Percentiles rank a stretch among this genome's conserved stretches.
Conservation (phyloP, 2,888 invertebrate species). For the Phortica magna region DNA sequence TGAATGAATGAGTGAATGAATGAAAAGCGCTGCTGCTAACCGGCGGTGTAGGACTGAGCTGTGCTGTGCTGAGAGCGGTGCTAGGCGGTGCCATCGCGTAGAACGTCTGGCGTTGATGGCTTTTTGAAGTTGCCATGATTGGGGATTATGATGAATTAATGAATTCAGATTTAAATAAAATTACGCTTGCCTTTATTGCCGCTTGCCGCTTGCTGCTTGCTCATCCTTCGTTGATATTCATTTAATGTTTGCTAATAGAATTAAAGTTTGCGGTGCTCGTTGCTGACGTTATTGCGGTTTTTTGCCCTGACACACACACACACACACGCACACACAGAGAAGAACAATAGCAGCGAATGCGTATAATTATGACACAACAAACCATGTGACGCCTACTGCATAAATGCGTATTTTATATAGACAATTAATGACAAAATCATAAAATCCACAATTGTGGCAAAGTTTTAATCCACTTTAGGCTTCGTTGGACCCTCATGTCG, state of each 20-base stretch:
- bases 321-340: not conserved
- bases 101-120: conserved; percentile 70
- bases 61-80: no score
- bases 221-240: conserved; percentile 44
- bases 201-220: conserved; percentile 54
- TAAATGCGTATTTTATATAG: conserved; percentile 34
- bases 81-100: conserved; percentile 39
- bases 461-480: conserved; percentile 28
- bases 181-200: conserved; percentile 54
- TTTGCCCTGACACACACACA: not conserved
- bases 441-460: conserved; percentile 42
- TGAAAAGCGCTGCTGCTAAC: not conserved
- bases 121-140: conserved; percentile 73
- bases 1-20: conserved; percentile 64
- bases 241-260: conserved; percentile 74
- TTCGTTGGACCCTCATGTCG: not conserved
- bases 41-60: no score
- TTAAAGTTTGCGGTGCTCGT: conserved; percentile 66
- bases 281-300: conserved; percentile 35
- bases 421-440: conserved; percentile 46
- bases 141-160: conserved; percentile 74
- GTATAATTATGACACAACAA: conserved; percentile 35
- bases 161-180: conserved; percentile 74
- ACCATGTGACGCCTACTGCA: not conserved
- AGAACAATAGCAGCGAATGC: not conserved